Base-by-base conservation (phyloP, 2,113 vertebrate genomes). In the Suricata suricatta region DNA sequence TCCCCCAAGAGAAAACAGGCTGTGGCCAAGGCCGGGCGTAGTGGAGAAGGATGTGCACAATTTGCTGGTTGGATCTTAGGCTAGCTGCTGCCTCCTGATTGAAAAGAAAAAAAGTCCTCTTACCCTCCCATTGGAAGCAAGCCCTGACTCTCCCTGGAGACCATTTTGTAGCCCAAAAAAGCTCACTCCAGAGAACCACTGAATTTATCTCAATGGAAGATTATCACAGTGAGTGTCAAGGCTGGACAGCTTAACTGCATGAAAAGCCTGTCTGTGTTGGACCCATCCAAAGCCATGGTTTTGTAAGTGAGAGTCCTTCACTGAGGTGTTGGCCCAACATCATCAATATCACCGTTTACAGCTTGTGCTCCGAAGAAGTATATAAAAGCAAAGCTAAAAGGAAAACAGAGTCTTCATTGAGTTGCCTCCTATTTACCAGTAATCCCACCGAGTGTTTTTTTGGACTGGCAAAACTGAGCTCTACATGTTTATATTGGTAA, bases 401-500 rank as follows among this genome's bases (percentile, higher is more conserved):
- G 66, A 98, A 88, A 96, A 98, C 97, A 98, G 97, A 98, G 97
- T 93, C 97, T 97, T 98, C 98, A 98, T 96, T 98, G 97, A 99
- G 96, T 83, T 79, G 83, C 96, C 79, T 98, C 94, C 93, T 98
- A 15, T 98, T 98, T 98, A 97, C 97, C 97, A 98, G 98, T 91
- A 96, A 98, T 96, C 97, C 95, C 96, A 97, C 97, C 94, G 92
- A 98, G 96, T 98, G 88, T 96, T 98, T 98, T 64, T 97, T 74
- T 90, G 71, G 98, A 98, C 98, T 98, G 98, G 98, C 98, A 98
- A 98, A 98, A 98, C 96, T 97, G 95, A 97, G 96, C 97, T 98
- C 88, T 95, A 96, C 97, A 88, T 96, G 93, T 94, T 98, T 98
- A 98, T 97, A 98, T 96, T 97, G 96, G 98, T 96, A 98, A 98